Conservation (phyloP, 2,888 invertebrate species). For the Rhopalosiphum nymphaeae region DNA sequence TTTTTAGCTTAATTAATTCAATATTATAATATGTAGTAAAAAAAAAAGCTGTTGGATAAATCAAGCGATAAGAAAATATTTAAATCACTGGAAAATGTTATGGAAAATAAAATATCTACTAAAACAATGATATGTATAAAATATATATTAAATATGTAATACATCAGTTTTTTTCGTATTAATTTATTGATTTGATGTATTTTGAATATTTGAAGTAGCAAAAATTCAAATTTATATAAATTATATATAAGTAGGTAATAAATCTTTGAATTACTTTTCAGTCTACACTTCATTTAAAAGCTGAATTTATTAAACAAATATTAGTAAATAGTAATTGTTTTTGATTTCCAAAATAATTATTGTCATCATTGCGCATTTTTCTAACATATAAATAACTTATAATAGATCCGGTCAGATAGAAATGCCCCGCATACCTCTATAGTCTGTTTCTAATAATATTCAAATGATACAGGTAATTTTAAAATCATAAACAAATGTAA, state of each 20-base stretch:
- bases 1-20: neutral
- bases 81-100: neutral
- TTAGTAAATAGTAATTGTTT: neutral
- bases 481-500: neutral
- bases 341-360: neutral
- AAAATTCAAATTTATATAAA: neutral
- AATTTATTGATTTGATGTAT: neutral
- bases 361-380: neutral
- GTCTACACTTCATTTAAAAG: neutral
- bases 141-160: neutral
- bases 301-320: neutral
- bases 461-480: neutral
- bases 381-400: neutral
- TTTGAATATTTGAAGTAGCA: neutral
- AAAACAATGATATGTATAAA: too few species aligned
- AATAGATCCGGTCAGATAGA: neutral
- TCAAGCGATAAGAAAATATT: neutral
- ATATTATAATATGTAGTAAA: neutral
- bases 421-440: neutral
- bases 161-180: neutral
- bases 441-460: neutral
- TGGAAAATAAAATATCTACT: neutral
- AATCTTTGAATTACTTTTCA: neutral
- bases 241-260: neutral
- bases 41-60: neutral